Percentiles rank a stretch among this genome's conserved stretches.
Conservation (phyloP, 2,113 vertebrate species). For the Dolichallabes microphthalmus region DNA sequence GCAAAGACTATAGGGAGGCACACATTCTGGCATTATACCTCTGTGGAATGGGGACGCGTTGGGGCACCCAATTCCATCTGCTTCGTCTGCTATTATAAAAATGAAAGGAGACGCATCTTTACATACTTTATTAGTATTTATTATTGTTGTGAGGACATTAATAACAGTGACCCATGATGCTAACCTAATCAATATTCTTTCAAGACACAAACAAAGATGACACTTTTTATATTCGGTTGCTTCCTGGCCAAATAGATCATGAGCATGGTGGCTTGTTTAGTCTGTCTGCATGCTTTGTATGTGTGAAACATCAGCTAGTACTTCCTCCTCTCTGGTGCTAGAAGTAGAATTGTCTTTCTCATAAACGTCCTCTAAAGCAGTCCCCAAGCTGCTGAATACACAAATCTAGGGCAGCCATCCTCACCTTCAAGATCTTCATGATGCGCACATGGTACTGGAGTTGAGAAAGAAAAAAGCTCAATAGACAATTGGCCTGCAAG, state of each 20-base stretch:
- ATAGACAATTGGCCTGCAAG: background rate
- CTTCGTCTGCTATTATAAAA: conserved; percentile 52
- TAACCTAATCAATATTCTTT: background rate
- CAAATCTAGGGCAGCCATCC: conserved; percentile 42
- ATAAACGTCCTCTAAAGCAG: conserved; percentile 33
- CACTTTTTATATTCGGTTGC: background rate
- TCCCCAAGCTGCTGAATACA: conserved; percentile 29
- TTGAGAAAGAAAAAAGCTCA: background rate
- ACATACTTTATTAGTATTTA: conserved; percentile 60
- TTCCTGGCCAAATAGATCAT: background rate
- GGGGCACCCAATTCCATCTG: conserved; percentile 62
- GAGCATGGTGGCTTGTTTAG: background rate
- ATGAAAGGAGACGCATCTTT: conserved; percentile 63
- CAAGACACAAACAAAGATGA: background rate
- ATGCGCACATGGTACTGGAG: background rate
- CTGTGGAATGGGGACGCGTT: conserved; percentile 57
- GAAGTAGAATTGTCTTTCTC: background rate
- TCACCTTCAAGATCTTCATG: conserved; percentile 29
- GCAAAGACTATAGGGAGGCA: conserved; percentile 30
- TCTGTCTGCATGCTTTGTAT: background rate
- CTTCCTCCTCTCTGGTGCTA: background rate
- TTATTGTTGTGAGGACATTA: background rate
- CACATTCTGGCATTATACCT: conserved; percentile 72
- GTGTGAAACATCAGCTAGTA: background rate
- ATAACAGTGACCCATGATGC: background rate